Conservation (phyloP, 2,113 vertebrate species). For the Sylvicapra grimmia region DNA sequence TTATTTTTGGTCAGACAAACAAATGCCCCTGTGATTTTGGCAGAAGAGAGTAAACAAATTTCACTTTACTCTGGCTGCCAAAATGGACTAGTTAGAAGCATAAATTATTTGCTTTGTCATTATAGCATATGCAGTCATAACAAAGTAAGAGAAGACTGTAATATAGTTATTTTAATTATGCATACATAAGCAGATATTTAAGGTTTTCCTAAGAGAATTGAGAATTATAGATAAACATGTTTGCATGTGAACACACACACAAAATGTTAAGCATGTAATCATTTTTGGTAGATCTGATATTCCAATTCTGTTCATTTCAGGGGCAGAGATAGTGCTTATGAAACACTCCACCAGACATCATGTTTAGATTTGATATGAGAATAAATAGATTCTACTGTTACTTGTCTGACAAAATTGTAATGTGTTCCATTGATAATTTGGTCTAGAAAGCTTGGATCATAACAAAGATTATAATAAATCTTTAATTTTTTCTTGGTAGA, state of each 20-base stretch:
- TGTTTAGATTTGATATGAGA: slow-evolving; percentile 27
- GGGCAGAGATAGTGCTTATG: background rate
- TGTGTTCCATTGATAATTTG: background rate
- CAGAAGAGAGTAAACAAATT: background rate
- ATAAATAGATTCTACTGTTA: slow-evolving; percentile 33
- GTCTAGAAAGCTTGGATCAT: background rate
- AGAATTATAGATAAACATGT: background rate
- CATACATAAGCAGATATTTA: background rate
- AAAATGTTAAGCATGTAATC: background rate
- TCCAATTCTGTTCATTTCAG: background rate
- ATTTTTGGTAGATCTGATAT: background rate
- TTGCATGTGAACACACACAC: rapidly evolving
- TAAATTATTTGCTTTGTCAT: background rate
- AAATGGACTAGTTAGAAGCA: background rate
- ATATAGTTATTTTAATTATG: background rate
- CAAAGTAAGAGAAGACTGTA: background rate
- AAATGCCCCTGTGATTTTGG: background rate
- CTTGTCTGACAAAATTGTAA: background rate
- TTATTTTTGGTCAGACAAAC: background rate
- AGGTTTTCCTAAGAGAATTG: background rate
- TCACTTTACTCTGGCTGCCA: background rate
- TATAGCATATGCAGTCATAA: background rate
- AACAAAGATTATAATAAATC: background rate
- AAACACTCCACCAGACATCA: background rate
- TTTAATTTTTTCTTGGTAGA: background rate